phyloP scores from a whole-genome alignment of 2,888 invertebrate genomes.

The Rugalucina vietnamica region DNA sequence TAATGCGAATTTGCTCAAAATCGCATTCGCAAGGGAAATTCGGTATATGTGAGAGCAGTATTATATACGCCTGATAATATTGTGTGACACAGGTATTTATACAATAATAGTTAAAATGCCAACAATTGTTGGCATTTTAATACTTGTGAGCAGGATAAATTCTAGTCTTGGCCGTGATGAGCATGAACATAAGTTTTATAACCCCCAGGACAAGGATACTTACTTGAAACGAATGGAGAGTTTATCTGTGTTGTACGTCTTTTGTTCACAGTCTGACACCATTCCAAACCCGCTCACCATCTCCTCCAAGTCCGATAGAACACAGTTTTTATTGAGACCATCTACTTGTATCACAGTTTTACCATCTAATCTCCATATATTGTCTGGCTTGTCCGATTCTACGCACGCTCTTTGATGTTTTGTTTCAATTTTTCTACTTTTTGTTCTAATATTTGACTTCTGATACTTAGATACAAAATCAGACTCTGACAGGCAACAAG shows the following conservation, averaged over 20 bases:
- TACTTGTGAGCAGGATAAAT: no score
- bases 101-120: no score
- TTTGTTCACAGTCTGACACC: conserved; percentile 32
- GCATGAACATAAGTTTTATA: no score
- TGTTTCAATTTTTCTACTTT: neutral
- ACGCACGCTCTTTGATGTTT: neutral
- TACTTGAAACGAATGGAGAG: conserved; percentile 43
- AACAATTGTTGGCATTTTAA: no score
- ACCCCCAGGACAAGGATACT: conserved; percentile 3
- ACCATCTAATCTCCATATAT: conserved; percentile 44
- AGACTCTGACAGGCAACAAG: neutral
- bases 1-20: no score
- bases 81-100: no score
- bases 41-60: no score
- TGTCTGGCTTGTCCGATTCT: neutral
- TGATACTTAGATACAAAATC: neutral
- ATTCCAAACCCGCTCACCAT: conserved; percentile 49
- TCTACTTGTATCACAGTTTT: conserved; percentile 44
- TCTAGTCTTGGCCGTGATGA: no score
- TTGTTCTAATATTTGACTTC: neutral
- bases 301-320: conserved; percentile 12
- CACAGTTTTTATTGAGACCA: conserved; percentile 42
- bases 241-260: neutral
- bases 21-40: no score
- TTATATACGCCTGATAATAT: no score